These are phyloP conservation scores for Hippocampus comes DNA, from an alignment of 2,113 vertebrate genomes.

Conservation along the genomic window DNA sequence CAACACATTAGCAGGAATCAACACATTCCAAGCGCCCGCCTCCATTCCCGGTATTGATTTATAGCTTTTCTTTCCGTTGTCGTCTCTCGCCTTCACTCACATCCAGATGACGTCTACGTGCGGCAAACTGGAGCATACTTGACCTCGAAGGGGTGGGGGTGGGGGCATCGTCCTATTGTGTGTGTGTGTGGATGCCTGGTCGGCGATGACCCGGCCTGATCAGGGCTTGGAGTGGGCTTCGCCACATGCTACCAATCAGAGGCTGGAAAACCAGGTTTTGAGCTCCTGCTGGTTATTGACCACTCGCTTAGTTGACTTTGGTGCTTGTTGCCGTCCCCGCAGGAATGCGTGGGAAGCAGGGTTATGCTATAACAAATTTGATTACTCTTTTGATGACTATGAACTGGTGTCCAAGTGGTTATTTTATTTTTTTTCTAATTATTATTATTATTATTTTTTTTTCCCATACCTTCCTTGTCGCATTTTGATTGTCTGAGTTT, in stretches of 20 bases:
- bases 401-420: no score
- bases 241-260: slow-evolving; percentile 61
- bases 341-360: neutral
- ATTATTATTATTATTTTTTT: no score
- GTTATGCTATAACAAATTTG: neutral
- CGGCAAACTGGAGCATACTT: slow-evolving; percentile 37
- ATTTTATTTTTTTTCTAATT: no score
- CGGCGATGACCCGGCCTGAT: slow-evolving; percentile 46
- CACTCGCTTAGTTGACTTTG: slow-evolving; percentile 45
- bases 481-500: no score
- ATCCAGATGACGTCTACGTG: slow-evolving; percentile 34
- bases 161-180: slow-evolving; percentile 21
- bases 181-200: slow-evolving; percentile 28
- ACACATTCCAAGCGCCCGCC: slow-evolving; percentile 52
- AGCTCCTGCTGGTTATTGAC: slow-evolving; percentile 39
- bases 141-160: slow-evolving; percentile 39
- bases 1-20: slow-evolving; percentile 67
- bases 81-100: slow-evolving; percentile 14
- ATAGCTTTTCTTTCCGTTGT: slow-evolving; percentile 24
- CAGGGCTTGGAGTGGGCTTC: slow-evolving; percentile 44
- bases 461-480: no score
- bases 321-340: slow-evolving; percentile 13
- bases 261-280: slow-evolving; percentile 18
- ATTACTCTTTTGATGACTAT: neutral
- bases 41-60: slow-evolving; percentile 56